Percentiles rank a stretch among this genome's conserved stretches.
phyloP scores from a whole-genome alignment of 2,888 invertebrate species.

The Dioctria rufipes region DNA sequence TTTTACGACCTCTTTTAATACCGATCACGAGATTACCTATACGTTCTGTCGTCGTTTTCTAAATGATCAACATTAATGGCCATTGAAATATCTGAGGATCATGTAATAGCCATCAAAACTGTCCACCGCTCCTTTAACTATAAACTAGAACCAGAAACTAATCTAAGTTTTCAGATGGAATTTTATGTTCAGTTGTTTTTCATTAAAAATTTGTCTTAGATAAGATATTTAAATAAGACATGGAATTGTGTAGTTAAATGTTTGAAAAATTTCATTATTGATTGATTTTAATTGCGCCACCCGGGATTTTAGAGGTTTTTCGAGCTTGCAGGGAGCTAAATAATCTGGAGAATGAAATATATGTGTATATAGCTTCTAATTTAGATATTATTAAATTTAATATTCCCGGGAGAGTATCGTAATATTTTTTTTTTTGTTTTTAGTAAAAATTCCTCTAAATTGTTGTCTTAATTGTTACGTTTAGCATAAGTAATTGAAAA shows the following conservation, averaged over 20 bases:
- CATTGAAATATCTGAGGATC: conserved; percentile 11
- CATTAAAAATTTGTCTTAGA: not conserved
- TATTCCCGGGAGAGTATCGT: too few relatives aligned
- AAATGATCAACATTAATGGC: conserved; percentile 10
- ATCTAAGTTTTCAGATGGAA: not conserved
- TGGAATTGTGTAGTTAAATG: conserved; percentile 6
- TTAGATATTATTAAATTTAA: too few relatives aligned
- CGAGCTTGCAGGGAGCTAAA: too few relatives aligned
- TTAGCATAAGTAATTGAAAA: too few relatives aligned
- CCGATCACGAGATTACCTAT: not conserved
- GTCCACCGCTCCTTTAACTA: not conserved
- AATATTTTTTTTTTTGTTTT: too few relatives aligned
- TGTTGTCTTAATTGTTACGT: too few relatives aligned
- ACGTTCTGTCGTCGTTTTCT: conserved; percentile 8
- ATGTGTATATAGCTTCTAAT: too few relatives aligned
- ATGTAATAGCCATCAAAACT: not conserved
- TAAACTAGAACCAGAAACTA: not conserved
- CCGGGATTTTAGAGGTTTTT: not conserved
- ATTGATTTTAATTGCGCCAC: conserved; percentile 3
- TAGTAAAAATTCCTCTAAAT: too few relatives aligned
- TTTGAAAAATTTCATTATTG: not conserved
- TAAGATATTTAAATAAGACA: not conserved
- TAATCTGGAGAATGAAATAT: too few relatives aligned
- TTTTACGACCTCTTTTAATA: conserved; percentile 22
- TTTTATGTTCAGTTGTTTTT: not conserved